These are phyloP conservation scores for Dromococcyx pavoninus DNA, from an alignment of 2,797 vertebrate genomes.

Conservation along the genomic window DNA sequence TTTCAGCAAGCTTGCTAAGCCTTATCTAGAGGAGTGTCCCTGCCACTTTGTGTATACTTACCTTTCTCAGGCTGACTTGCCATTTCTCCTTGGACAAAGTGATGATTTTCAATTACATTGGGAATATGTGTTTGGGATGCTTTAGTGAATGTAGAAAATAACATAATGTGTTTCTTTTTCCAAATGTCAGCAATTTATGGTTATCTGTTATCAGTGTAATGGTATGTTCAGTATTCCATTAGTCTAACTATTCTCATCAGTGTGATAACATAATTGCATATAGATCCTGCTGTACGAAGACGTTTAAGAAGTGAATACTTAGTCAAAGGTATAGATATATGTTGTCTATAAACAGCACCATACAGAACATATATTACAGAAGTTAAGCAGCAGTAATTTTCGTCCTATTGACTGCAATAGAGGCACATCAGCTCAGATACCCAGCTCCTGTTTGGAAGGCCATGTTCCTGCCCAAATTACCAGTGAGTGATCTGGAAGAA, in stretches of 20 bases:
- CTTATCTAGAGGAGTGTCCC: not conserved
- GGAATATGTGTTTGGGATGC: not conserved
- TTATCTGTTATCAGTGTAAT: not conserved
- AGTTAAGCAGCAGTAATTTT: slow-evolving; percentile 14
- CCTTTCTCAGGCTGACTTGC: not conserved
- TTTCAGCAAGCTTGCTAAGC: not conserved
- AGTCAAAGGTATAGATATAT: not conserved
- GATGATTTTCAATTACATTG: not conserved
- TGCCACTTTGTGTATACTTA: not conserved
- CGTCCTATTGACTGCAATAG: slow-evolving; percentile 15
- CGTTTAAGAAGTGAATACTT: slow-evolving; percentile 1
- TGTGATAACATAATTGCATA: not conserved
- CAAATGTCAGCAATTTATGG: not conserved
- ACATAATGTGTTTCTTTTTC: not conserved
- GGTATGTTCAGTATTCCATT: slow-evolving; percentile 15
- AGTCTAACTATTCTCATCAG: slow-evolving; percentile 13
- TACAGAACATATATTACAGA: not conserved
- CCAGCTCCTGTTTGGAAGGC: not conserved
- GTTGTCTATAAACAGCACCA: not conserved
- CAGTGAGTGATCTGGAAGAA: not conserved
- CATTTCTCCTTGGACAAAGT: not conserved
- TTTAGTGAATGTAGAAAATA: slow-evolving; percentile 6
- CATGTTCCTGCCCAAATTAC: not conserved
- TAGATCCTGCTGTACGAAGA: not conserved
- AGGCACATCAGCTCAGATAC: not conserved